Base-by-base conservation (phyloP, 2,113 vertebrate genomes). In the Austrofundulus limnaeus region DNA sequence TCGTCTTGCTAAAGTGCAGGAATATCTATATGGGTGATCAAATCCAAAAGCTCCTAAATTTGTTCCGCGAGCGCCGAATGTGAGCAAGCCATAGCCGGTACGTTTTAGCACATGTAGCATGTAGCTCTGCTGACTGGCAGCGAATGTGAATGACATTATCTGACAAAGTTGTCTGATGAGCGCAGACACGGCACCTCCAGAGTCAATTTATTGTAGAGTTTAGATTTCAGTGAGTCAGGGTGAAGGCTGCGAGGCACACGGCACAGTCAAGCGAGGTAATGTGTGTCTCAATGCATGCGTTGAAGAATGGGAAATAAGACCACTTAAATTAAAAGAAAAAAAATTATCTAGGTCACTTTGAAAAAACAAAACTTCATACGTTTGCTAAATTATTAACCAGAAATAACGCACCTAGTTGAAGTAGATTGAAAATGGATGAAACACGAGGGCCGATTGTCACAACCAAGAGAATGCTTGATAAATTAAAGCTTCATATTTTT, bases 331-430 rank as follows among this genome's bases (percentile, higher is more conserved):
- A 78, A 85, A 82, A 68, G 81, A 75, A 76, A 83, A 51, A 17
- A 57, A 66, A 69, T 66, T 87, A 90, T 89, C 66, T 90, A 87
- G 89, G 87, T 90, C 89, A 91, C 76, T 77, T 66, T n/a, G n/a
- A n/a, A n/a, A n/a, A 45, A 83, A 84, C 74, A 88, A 88, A 90
- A 28, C 86, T 82, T 80, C 79, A 81, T 81, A 80, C 87, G 82
- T 84, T 80, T 58, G 25, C 70, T 90, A 82, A 91, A 89, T 92
- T 89, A 92, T 91, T 92, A 81, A 89, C 53, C 65, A 66, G 87
- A 86, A 91, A 87, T 87, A 80, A 82, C 61, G 83, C 76, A 88
- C 80, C 85, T 85, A 77, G 81, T 68, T 87, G 70, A 83, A 85
- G 74, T 50, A 64, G 59, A 48, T 66, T 31, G 62, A 57, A 70